Conservation (phyloP, 1,140 invertebrate genomes). For the Tenebrio molitor region DNA sequence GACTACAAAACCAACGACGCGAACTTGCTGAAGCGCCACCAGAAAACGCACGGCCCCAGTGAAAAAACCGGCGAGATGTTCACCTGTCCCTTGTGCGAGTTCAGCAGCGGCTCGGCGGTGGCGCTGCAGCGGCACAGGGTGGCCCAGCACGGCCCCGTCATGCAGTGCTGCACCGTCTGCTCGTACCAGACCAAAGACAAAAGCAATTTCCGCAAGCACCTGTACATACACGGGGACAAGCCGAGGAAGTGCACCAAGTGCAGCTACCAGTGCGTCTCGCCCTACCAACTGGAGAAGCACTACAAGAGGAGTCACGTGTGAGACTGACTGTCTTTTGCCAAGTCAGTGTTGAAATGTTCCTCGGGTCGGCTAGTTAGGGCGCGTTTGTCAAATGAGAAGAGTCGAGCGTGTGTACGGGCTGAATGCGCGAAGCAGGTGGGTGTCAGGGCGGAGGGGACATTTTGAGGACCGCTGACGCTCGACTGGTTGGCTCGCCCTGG, state of each 20-base stretch:
- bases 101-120: not conserved
- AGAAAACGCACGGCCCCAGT: conserved; percentile 3
- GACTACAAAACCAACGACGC: conserved; percentile 39
- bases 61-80: not conserved
- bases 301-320: conserved; percentile 53
- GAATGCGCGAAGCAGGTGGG: no score
- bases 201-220: conserved; percentile 56
- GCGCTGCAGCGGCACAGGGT: conserved; percentile 38
- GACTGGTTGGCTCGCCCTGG: no score
- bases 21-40: conserved; percentile 26
- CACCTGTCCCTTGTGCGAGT: conserved; percentile 43
- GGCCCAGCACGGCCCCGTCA: not conserved
- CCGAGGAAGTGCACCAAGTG: conserved; percentile 52
- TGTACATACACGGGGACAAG: conserved; percentile 53
- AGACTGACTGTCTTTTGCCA: not conserved
- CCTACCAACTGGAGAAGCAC: conserved; percentile 54
- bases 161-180: conserved; percentile 45
- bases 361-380: no score
- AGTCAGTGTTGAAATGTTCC: not conserved
- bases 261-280: conserved; percentile 54
- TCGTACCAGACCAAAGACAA: conserved; percentile 54
- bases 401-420: no score
- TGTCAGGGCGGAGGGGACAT: no score
- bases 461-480: no score
- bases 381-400: no score